Percentiles rank a stretch among this genome's conserved stretches.
Evolutionary conservation across 2,888 invertebrate species (phyloP).

Genomic region (Diarsia mendica): DNA sequence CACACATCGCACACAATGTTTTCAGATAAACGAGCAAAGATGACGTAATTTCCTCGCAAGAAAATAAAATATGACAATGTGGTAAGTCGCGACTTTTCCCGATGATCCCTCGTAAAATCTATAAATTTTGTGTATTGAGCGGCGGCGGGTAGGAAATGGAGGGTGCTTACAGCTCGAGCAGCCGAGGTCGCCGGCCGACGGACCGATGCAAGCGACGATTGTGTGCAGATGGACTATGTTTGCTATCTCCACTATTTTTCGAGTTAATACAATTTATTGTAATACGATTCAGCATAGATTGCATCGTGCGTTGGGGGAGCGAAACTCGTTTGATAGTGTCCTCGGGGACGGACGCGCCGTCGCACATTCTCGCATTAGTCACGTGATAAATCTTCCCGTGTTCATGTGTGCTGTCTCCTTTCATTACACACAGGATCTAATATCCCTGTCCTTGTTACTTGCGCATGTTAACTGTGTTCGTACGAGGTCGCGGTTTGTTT

Average conservation of each 20-base stretch:
- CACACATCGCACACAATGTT: constrained; percentile 54
- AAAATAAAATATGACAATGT: constrained; percentile 87
- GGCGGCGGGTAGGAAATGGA: constrained; percentile 80
- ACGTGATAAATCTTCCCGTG: constrained; percentile 89
- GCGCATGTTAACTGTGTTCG: constrained; percentile 83
- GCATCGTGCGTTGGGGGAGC: constrained; percentile 88
- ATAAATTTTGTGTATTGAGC: constrained; percentile 85
- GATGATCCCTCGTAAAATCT: constrained; percentile 89
- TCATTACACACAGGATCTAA: constrained; percentile 75
- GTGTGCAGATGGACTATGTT: constrained; percentile 90
- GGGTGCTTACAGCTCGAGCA: constrained; percentile 79
- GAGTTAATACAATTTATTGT: constrained; percentile 91
- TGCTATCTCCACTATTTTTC: constrained; percentile 90
- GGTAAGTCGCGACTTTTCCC: constrained; percentile 84
- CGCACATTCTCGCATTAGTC: constrained; percentile 88
- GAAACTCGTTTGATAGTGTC: constrained; percentile 90
- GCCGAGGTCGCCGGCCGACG: constrained; percentile 73
- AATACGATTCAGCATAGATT: constrained; percentile 91
- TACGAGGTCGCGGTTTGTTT: constrained; percentile 78
- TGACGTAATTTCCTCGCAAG: constrained; percentile 86
- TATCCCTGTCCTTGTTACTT: constrained; percentile 80
- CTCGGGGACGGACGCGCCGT: constrained; percentile 85
- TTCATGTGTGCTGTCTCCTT: constrained; percentile 82
- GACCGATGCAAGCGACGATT: constrained; percentile 81
- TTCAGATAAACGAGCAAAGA: constrained; percentile 80